Evolutionary conservation across 2,113 vertebrate species (phyloP).

Genomic region (Protomyctophum bolini): DNA sequence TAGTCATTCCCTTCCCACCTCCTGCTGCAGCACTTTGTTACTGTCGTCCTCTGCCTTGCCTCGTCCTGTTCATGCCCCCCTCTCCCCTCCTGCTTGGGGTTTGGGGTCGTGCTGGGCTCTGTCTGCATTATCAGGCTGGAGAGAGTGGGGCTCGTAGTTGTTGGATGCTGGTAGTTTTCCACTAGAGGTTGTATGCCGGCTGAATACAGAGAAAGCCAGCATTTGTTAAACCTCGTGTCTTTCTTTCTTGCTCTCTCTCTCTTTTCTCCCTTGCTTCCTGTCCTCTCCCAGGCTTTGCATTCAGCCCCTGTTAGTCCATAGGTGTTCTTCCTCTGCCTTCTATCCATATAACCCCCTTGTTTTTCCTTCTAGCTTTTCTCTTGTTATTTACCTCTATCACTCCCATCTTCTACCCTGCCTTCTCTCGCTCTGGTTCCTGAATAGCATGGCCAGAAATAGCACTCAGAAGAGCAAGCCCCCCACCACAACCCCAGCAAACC

Average conservation of each 20-base stretch:
- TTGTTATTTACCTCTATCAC: constrained; percentile 3
- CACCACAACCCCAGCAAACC: constrained; percentile 33
- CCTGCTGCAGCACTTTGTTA: constrained; percentile 37
- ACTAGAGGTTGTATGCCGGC: constrained; percentile 33
- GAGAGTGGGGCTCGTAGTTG: constrained; percentile 15
- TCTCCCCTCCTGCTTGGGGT: not conserved
- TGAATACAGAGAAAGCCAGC: constrained; percentile 38
- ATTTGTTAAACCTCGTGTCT: constrained; percentile 37
- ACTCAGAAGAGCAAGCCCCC: not conserved
- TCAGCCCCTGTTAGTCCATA: too few relatives aligned
- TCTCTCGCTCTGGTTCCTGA: constrained; percentile 35
- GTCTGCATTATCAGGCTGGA: not conserved
- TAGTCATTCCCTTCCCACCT: constrained; percentile 30
- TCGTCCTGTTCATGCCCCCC: not conserved
- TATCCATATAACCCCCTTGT: not conserved
- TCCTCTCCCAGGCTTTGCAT: not conserved
- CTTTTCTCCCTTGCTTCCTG: not conserved
- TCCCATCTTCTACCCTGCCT: not conserved
- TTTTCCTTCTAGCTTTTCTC: not conserved
- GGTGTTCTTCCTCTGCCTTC: not conserved
- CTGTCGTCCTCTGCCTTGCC: constrained; percentile 9
- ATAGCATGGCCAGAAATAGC: constrained; percentile 63
- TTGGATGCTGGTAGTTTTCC: constrained; percentile 61
- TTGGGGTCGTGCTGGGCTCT: constrained; percentile 13
- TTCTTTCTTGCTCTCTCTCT: constrained; percentile 11